Conservation (phyloP, 1,140 invertebrate species). For the Pararge aegeria region DNA sequence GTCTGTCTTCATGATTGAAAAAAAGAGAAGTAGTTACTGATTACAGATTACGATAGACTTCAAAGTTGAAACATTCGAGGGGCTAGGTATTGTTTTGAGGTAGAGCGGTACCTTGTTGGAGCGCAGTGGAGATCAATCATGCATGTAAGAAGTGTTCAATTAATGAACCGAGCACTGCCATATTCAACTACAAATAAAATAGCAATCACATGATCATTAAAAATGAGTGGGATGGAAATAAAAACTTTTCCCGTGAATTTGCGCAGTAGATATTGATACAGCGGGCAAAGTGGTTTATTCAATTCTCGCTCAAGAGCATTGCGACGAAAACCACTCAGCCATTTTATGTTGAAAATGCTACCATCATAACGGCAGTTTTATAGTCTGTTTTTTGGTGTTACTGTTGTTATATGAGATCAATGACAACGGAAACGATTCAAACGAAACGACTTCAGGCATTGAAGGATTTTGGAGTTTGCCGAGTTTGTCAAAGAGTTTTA, state of each 20-base stretch:
- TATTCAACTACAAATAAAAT: background rate
- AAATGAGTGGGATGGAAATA: slow-evolving; percentile 13
- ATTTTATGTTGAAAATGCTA: slow-evolving; percentile 32
- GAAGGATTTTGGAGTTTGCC: too few species aligned
- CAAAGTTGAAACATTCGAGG: too few species aligned
- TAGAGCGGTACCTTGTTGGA: too few species aligned
- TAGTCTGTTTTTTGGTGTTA: slow-evolving; percentile 9
- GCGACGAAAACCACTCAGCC: slow-evolving; percentile 31
- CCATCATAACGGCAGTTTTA: slow-evolving; percentile 24
- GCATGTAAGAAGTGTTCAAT: too few species aligned
- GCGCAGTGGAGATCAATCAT: too few species aligned
- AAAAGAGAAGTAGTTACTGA: too few species aligned
- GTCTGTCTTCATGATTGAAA: too few species aligned
- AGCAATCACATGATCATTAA: slow-evolving; percentile 16
- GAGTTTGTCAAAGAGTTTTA: too few species aligned
- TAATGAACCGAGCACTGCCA: background rate
- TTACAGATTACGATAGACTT: too few species aligned
- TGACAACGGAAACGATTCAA: too few species aligned
- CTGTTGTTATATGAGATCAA: background rate
- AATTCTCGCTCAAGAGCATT: slow-evolving; percentile 31
- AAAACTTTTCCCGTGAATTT: slow-evolving; percentile 17
- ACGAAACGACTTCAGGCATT: too few species aligned
- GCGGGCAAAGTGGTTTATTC: slow-evolving; percentile 29
- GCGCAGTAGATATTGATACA: slow-evolving; percentile 23
- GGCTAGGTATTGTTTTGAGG: too few species aligned